A percentile compares a stretch with the other conserved stretches of the same genome.
Evolutionary conservation across 2,797 vertebrate species (phyloP).

Genomic region (Vipera latastei): DNA sequence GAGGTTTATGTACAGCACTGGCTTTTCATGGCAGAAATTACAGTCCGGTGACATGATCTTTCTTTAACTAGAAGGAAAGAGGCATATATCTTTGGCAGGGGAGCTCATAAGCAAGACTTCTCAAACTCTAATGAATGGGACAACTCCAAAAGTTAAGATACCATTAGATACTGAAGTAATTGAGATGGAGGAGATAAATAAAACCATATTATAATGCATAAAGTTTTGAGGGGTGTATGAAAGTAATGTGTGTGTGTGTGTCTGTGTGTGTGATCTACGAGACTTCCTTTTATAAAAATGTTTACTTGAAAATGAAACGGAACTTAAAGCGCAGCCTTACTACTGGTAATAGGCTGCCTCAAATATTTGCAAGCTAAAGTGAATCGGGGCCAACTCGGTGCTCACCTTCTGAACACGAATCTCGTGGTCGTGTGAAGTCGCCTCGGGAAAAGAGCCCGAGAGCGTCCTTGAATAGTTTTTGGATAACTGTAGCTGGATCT

Average conservation of each 20-base stretch:
- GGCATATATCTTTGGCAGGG: background rate
- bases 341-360: background rate
- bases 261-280: background rate
- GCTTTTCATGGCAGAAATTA: background rate
- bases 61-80: no score
- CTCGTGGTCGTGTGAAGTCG: background rate
- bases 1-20: background rate
- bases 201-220: background rate
- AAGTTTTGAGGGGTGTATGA: background rate
- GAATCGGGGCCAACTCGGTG: background rate
- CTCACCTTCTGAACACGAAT: background rate
- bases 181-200: background rate
- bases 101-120: background rate
- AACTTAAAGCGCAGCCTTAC: background rate
- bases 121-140: background rate
- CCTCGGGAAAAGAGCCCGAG: background rate
- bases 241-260: background rate
- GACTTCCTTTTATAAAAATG: background rate
- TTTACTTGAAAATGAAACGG: background rate
- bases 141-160: background rate
- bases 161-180: background rate
- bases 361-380: background rate
- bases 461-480: background rate
- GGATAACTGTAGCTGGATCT: background rate
- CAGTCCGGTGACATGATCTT: background rate